A percentile compares a stretch with the other conserved stretches of the same genome.
Conservation (phyloP, 2,113 vertebrate genomes). For the Thomomys bottae region DNA sequence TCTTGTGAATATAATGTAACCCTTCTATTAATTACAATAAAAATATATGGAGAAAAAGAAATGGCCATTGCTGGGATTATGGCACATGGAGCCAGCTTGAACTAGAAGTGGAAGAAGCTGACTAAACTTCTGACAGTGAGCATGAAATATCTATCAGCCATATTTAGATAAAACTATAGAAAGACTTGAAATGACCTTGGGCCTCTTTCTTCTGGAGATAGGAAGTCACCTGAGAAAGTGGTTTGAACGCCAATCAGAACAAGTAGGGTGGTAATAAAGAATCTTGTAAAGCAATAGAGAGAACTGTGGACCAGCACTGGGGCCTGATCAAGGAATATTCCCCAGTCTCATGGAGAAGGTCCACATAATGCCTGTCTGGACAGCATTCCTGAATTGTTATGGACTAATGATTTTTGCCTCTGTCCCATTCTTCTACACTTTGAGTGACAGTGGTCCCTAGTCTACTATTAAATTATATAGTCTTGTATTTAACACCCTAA, state of each 20-base stretch:
- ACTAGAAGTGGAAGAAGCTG: not conserved
- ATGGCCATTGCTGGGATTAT: too few relatives aligned
- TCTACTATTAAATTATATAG: too few relatives aligned
- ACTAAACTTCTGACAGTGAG: not conserved
- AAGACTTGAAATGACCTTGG: not conserved
- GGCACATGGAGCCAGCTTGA: not conserved
- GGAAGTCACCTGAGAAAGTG: not conserved
- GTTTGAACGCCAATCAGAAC: not conserved
- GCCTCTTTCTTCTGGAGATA: not conserved
- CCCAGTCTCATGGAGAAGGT: not conserved
- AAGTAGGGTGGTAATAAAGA: too few relatives aligned
- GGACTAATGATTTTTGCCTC: not conserved
- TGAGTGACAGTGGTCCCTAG: not conserved
- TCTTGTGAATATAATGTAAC: too few relatives aligned
- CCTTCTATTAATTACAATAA: too few relatives aligned
- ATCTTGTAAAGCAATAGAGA: too few relatives aligned
- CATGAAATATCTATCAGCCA: not conserved
- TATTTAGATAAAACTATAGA: not conserved
- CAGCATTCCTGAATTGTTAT: constrained; percentile 2
- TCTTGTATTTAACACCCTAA: not conserved
- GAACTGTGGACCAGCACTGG: not conserved
- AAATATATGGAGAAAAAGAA: too few relatives aligned
- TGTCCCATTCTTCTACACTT: not conserved
- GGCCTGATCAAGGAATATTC: not conserved
- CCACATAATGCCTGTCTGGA: not conserved